phyloP scores from a whole-genome alignment of 1,140 invertebrate genomes.

The Hesperophylax magnus region DNA sequence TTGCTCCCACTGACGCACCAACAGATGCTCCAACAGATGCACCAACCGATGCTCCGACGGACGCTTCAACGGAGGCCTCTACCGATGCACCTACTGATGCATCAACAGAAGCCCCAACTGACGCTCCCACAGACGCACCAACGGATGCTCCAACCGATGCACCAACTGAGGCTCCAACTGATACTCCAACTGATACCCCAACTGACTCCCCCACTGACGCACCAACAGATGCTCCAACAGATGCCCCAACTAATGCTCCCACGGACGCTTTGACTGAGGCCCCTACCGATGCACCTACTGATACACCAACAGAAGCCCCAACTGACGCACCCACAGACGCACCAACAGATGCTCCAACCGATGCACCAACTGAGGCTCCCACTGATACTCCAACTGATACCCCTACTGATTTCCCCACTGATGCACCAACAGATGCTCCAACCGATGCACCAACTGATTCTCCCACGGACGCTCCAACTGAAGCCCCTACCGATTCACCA shows the following conservation, averaged over 20 bases:
- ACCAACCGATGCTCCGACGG: not conserved
- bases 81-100: constrained; percentile 6
- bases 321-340: constrained; percentile 15
- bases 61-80: not conserved
- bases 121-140: constrained; percentile 9
- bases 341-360: constrained; percentile 14
- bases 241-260: not conserved
- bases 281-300: constrained; percentile 16
- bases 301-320: not conserved
- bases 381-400: constrained; percentile 22
- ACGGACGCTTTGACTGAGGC: constrained; percentile 6
- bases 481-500: not conserved
- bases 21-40: constrained; percentile 17
- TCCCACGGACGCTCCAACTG: constrained; percentile 8
- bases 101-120: not conserved
- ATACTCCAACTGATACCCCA: constrained; percentile 13
- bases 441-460: constrained; percentile 17
- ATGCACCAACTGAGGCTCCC: not conserved
- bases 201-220: not conserved
- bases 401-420: not conserved
- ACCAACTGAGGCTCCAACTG: not conserved
- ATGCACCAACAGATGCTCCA: constrained; percentile 3
- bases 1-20: constrained; percentile 10
- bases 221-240: not conserved
- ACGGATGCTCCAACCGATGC: constrained; percentile 25